Evolutionary conservation across 2,797 vertebrate genomes (phyloP).

Genomic region (Hippoglossus hippoglossus): DNA sequence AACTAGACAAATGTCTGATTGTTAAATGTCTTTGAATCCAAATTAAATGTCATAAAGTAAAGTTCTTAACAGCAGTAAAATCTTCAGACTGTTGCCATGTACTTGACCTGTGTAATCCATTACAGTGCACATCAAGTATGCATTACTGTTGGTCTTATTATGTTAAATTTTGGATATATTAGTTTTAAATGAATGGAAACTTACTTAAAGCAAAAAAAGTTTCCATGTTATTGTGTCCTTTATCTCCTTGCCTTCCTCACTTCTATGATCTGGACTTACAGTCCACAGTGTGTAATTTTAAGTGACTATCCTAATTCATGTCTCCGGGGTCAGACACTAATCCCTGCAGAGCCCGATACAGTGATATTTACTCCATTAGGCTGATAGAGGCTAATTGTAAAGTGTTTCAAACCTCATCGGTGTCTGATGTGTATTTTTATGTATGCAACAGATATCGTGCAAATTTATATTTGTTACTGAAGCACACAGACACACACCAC

Average conservation of each 20-base stretch:
- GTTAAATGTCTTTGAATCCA: too few relatives aligned
- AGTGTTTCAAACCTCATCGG: constrained; percentile 32
- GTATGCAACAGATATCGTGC: constrained; percentile 47
- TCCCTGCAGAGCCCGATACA: constrained; percentile 15
- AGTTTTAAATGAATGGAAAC: not conserved
- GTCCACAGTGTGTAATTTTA: constrained; percentile 16
- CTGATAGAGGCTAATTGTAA: constrained; percentile 58
- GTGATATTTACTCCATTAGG: constrained; percentile 59
- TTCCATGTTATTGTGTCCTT: not conserved
- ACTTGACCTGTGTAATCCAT: not conserved
- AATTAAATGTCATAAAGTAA: too few relatives aligned
- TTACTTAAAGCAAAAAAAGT: not conserved
- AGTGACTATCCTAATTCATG: constrained; percentile 7
- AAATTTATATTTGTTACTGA: constrained; percentile 64
- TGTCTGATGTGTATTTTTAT: constrained; percentile 32
- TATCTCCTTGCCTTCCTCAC: constrained; percentile 2
- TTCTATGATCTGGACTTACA: not conserved
- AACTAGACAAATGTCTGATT: too few relatives aligned
- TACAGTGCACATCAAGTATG: constrained; percentile 5
- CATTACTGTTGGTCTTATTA: not conserved
- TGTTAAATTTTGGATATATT: not conserved
- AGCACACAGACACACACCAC: constrained; percentile 39
- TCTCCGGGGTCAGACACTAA: constrained; percentile 13
- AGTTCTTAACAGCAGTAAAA: constrained; percentile 1
- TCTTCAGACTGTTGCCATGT: not conserved